phyloP scores from a whole-genome alignment of 2,113 vertebrate genomes.

The Dicentrarchus labrax region DNA sequence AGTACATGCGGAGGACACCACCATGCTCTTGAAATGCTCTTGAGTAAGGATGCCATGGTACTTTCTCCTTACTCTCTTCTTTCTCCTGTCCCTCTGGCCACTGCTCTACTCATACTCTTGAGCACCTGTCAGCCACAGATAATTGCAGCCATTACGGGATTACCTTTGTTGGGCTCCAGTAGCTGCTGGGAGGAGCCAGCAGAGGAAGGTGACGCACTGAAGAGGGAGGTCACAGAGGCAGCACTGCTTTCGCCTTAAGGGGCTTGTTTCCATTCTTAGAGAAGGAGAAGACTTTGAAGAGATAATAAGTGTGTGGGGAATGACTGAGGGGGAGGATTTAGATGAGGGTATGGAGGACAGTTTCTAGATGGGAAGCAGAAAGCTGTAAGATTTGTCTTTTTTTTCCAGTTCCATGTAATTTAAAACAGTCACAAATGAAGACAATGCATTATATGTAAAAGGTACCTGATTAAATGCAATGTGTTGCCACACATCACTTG shows the following conservation, averaged over 20 bases:
- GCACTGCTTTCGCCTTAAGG: slow-evolving; percentile 62
- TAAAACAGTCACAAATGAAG: neutral
- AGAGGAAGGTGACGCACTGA: slow-evolving; percentile 39
- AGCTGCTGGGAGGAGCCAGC: slow-evolving; percentile 43
- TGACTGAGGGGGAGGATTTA: slow-evolving; percentile 27
- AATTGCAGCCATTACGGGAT: slow-evolving; percentile 75
- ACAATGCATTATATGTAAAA: neutral
- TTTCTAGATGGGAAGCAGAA: slow-evolving; percentile 32
- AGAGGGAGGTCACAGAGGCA: slow-evolving; percentile 34
- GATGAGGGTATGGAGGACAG: slow-evolving; percentile 19
- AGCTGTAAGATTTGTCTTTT: neutral
- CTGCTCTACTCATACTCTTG: neutral
- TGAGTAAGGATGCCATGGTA: neutral
- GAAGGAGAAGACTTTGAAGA: slow-evolving; percentile 55
- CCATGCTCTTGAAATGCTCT: neutral
- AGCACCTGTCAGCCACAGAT: slow-evolving; percentile 66
- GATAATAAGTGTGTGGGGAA: slow-evolving; percentile 44
- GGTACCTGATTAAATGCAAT: neutral
- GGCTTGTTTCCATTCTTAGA: slow-evolving; percentile 65
- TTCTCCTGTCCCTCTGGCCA: slow-evolving; percentile 6
- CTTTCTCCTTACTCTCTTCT: slow-evolving; percentile 7
- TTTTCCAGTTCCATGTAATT: neutral
- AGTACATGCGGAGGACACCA: too few relatives aligned
- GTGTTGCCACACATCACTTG: neutral
- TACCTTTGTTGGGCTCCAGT: slow-evolving; percentile 61